Conservation (phyloP, 2,888 invertebrate genomes). For the Nudaria mundana region DNA sequence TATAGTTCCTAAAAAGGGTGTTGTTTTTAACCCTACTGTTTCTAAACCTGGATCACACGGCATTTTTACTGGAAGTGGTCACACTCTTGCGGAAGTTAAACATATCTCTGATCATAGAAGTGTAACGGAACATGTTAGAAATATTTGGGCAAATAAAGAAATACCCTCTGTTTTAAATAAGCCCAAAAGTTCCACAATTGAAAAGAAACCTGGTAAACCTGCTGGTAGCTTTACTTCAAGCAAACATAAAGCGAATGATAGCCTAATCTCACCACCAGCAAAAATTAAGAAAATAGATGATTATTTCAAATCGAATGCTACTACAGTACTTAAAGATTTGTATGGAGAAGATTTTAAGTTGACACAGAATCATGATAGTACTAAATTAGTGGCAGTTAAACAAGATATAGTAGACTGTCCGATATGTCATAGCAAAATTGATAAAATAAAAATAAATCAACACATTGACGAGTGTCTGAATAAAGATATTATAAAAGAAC, state of each 20-base stretch:
- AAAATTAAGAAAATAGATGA: constrained; percentile 69
- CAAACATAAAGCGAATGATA: constrained; percentile 43
- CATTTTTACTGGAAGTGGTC: constrained; percentile 40
- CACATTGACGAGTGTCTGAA: constrained; percentile 75
- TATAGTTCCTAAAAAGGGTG: constrained; percentile 40
- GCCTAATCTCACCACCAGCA: constrained; percentile 42
- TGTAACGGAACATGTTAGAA: constrained; percentile 42
- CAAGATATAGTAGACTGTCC: constrained; percentile 66
- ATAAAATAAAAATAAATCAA: constrained; percentile 54
- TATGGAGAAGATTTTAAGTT: constrained; percentile 64
- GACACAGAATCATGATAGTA: constrained; percentile 35
- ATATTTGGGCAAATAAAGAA: constrained; percentile 47
- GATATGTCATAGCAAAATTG: constrained; percentile 62
- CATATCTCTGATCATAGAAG: constrained; percentile 21
- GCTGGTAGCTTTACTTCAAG: constrained; percentile 21
- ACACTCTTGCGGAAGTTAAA: constrained; percentile 27
- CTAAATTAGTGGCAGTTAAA: constrained; percentile 46
- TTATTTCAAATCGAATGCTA: constrained; percentile 52
- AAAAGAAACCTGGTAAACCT: constrained; percentile 9
- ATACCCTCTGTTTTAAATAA: constrained; percentile 16
- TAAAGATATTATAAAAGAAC: constrained; percentile 53
- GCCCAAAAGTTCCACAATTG: constrained; percentile 2
- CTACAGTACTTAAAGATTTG: constrained; percentile 59
- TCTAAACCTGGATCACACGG: constrained; percentile 10
- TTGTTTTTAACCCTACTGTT: constrained; percentile 33